A percentile compares a stretch with the other conserved stretches of the same genome.
Evolutionary conservation across 2,888 invertebrate species (phyloP).

Genomic region (Meloe dianella): DNA sequence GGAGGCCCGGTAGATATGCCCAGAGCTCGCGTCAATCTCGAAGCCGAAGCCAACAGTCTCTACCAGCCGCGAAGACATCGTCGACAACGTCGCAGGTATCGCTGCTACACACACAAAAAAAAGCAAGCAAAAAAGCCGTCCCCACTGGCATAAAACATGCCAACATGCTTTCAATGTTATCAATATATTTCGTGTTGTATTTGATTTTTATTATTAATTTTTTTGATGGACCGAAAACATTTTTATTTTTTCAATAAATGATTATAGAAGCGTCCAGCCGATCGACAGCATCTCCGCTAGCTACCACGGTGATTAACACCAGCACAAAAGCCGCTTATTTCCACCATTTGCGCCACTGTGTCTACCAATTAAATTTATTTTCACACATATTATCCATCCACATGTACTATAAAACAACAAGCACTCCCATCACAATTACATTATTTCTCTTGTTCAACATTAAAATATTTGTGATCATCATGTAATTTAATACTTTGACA

Average conservation of each 20-base stretch:
- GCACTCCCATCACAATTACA: constrained; percentile 19
- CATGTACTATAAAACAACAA: constrained; percentile 22
- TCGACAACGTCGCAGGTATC: constrained; percentile 44
- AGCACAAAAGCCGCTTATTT: constrained; percentile 28
- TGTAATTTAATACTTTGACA: not conserved
- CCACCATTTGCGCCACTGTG: constrained; percentile 11
- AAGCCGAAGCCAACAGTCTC: constrained; percentile 46
- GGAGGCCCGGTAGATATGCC: constrained; percentile 51
- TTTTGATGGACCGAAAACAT: not conserved
- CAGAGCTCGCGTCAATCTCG: constrained; percentile 49
- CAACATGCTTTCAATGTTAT: constrained; percentile 30
- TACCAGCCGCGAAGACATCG: constrained; percentile 48
- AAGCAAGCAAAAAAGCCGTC: not conserved
- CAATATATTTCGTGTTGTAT: constrained; percentile 18
- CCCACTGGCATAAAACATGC: constrained; percentile 15
- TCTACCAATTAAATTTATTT: not conserved
- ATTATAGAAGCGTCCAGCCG: constrained; percentile 9
- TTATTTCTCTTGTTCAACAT: not conserved
- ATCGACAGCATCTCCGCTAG: constrained; percentile 19
- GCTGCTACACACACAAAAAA: constrained; percentile 16
- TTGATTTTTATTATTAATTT: not conserved
- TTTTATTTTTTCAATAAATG: not conserved
- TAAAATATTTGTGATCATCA: constrained; percentile 22
- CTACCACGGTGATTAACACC: constrained; percentile 20
- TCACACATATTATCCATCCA: constrained; percentile 22